Conservation (phyloP, 2,888 invertebrate species). For the Kryphioiulus occultus region DNA sequence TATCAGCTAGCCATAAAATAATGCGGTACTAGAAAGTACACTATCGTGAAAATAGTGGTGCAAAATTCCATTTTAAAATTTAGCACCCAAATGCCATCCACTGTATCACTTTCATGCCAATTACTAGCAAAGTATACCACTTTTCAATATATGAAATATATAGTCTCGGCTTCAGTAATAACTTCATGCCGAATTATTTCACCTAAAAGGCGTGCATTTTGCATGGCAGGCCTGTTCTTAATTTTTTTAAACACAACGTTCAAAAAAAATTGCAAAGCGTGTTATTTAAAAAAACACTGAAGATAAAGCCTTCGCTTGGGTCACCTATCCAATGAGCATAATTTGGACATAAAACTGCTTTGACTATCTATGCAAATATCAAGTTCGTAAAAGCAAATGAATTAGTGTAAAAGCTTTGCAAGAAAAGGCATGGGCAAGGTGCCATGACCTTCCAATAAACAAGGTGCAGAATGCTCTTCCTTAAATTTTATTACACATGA, state of each 20-base stretch:
- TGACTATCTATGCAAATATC: background rate
- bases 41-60: background rate
- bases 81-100: background rate
- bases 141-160: background rate
- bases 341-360: background rate
- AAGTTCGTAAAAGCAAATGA: background rate
- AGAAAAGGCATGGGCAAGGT: background rate
- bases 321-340: background rate
- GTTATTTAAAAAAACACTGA: background rate
- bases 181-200: background rate
- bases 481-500: background rate
- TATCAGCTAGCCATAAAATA: background rate
- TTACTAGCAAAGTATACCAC: background rate
- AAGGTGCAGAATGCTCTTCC: background rate
- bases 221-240: background rate
- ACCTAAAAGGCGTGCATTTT: background rate
- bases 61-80: background rate
- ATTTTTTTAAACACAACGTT: background rate
- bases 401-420: background rate
- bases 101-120: slow-evolving; percentile 25
- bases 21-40: background rate
- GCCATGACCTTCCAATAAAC: background rate
- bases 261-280: background rate
- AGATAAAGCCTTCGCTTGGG: background rate
- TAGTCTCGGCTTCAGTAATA: background rate